Evolutionary conservation across 2,888 invertebrate genomes (phyloP), one percentile per base, ranked within the genome.

Genomic region (Apotomis turbidana): DNA sequence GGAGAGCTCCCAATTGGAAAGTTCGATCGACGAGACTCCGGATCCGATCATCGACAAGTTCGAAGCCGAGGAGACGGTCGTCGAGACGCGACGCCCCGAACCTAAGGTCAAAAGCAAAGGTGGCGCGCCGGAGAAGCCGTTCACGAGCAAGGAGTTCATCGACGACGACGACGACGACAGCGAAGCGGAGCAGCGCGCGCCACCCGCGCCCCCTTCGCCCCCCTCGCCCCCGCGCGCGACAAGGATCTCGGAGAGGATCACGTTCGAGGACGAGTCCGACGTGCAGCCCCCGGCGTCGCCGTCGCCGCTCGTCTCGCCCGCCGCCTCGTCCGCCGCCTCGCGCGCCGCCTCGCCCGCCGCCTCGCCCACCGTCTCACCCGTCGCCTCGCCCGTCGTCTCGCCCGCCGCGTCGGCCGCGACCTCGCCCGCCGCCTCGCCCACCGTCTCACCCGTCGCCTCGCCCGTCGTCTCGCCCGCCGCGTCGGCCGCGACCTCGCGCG

Each of bases 61-160:
- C 70, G 70, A 60, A 73, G 78, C 77, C 41, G 79, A 80, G 63
- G 79, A 81, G 68, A 78, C 78, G 44, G 61, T 75, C 52, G 67
- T 78, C 36, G 72, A 79, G 61, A 51, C 6, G 9, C 70, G 70
- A 13, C 63, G 15, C 9, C 15, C 63, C n/a, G 62, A 12, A 6
- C 13, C 41, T 3, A 8, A 41, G 54, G 54, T 15, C 27, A 13
- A 15, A 15, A 10, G 60, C 13, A 1, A 15, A 46, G 3, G 9
- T 2, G 15, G 15, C 13, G 3, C 44, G 2, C 5, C 38, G 5
- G 49, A n/a, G 6, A 44, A 44, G 13, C 36, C 15, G 0, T 52
- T 41, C 12, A 60, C 63, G 41, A 67, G 60, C 9, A 52, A 36
- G n/a, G 66, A 60, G 55, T 66, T 60, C 15, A n/a, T 60, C 60